A percentile compares a stretch with the other conserved stretches of the same genome.
Evolutionary conservation across 2,888 invertebrate genomes (phyloP).

Genomic region (Bellardia bayeri): DNA sequence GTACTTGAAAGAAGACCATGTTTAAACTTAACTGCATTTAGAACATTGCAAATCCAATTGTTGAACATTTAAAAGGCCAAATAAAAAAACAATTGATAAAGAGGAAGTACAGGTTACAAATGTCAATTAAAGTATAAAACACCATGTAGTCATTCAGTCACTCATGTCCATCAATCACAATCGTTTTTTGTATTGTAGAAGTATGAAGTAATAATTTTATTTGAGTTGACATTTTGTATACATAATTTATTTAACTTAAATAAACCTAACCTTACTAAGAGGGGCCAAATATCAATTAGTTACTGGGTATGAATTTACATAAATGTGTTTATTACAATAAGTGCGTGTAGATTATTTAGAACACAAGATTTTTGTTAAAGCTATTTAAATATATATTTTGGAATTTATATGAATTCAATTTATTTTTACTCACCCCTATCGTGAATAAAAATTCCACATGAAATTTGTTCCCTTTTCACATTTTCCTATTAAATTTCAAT

Average conservation of each 20-base stretch:
- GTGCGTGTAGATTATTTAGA: too few species aligned
- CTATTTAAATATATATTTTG: too few species aligned
- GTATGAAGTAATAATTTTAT: constrained; percentile 22
- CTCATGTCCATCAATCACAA: constrained; percentile 28
- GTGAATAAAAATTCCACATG: too few species aligned
- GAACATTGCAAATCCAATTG: constrained; percentile 4
- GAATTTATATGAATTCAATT: too few species aligned
- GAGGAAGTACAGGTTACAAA: constrained; percentile 44
- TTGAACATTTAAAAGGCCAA: neutral
- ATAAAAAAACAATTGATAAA: constrained; percentile 20
- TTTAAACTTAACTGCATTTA: neutral
- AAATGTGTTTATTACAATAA: neutral
- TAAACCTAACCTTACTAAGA: constrained; percentile 7
- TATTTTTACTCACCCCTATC: too few species aligned
- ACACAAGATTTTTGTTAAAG: too few species aligned
- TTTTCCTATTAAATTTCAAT: too few species aligned
- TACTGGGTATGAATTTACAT: neutral
- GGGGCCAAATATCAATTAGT: constrained; percentile 50
- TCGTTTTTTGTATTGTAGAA: neutral
- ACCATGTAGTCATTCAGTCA: neutral
- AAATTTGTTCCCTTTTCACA: too few species aligned
- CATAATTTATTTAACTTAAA: neutral
- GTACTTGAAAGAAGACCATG: neutral
- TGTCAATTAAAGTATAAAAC: constrained; percentile 50
- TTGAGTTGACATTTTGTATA: constrained; percentile 12